Evolutionary conservation across 2,888 invertebrate species (phyloP).

Genomic region (Nephrotoma appendiculata): DNA sequence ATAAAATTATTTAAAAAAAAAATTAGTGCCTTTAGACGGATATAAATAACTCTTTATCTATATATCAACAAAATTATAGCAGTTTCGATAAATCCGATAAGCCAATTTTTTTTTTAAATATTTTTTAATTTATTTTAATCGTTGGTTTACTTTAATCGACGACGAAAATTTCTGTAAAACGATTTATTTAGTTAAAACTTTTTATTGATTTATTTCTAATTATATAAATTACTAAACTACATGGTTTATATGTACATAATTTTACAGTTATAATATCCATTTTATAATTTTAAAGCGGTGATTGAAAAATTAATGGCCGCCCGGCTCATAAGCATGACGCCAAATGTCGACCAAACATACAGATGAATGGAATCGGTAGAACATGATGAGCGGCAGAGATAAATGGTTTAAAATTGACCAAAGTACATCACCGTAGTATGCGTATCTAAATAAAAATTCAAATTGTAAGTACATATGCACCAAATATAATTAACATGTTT

Average conservation of each 20-base stretch:
- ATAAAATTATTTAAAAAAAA: no score
- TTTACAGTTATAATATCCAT: neutral
- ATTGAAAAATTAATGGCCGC: neutral
- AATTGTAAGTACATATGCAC: neutral
- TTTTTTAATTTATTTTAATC: no score
- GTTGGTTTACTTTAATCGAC: no score
- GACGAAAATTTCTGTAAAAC: neutral
- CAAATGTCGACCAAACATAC: slow-evolving; percentile 67
- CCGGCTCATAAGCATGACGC: slow-evolving; percentile 56
- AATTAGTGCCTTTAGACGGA: no score
- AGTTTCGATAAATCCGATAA: no score
- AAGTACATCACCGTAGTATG: slow-evolving; percentile 47
- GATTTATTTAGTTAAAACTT: neutral
- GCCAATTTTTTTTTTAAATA: no score
- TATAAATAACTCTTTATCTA: no score
- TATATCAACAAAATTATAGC: no score
- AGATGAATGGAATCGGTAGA: slow-evolving; percentile 65
- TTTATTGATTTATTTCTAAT: neutral
- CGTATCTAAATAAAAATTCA: slow-evolving; percentile 33
- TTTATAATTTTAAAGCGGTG: neutral
- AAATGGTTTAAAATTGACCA: slow-evolving; percentile 63
- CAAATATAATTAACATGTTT: neutral
- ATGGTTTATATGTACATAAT: neutral
- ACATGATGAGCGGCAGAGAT: slow-evolving; percentile 58
- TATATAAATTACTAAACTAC: neutral